Percentiles rank a stretch among this genome's conserved stretches.
Conservation (phyloP, 2,113 vertebrate species). For the Anser cygnoides region DNA sequence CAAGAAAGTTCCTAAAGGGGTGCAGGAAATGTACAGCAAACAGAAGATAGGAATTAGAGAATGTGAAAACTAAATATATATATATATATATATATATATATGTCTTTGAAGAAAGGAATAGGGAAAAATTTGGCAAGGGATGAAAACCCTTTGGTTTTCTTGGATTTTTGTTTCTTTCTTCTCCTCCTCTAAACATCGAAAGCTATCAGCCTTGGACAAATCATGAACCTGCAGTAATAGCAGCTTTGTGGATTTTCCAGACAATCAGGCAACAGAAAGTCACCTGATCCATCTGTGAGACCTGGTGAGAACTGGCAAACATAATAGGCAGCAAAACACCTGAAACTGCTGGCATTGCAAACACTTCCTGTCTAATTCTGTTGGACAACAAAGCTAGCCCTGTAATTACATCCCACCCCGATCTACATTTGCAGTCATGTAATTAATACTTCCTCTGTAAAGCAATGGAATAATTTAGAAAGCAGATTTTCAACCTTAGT, state of each 20-base stretch:
- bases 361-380: slow-evolving; percentile 82
- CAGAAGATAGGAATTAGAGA: neutral
- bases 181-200: slow-evolving; percentile 17
- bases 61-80: neutral
- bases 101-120: neutral
- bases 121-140: neutral
- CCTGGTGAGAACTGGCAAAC: slow-evolving; percentile 75
- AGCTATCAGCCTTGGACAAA: slow-evolving; percentile 46
- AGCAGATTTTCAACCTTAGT: slow-evolving; percentile 73
- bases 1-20: neutral
- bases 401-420: slow-evolving; percentile 84
- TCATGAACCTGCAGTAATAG: slow-evolving; percentile 58
- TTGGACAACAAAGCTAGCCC: slow-evolving; percentile 82
- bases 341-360: slow-evolving; percentile 76
- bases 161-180: slow-evolving; percentile 5
- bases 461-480: slow-evolving; percentile 81
- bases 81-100: neutral
- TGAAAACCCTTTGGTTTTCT: neutral
- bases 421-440: slow-evolving; percentile 81
- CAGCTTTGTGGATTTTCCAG: slow-evolving; percentile 76
- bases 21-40: neutral
- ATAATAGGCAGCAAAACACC: slow-evolving; percentile 80
- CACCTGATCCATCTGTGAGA: slow-evolving; percentile 75
- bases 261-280: slow-evolving; percentile 78
- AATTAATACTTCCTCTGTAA: slow-evolving; percentile 87